These are phyloP conservation scores for Clarias gariepinus DNA, from an alignment of 2,113 vertebrate genomes.

Conservation along the genomic window DNA sequence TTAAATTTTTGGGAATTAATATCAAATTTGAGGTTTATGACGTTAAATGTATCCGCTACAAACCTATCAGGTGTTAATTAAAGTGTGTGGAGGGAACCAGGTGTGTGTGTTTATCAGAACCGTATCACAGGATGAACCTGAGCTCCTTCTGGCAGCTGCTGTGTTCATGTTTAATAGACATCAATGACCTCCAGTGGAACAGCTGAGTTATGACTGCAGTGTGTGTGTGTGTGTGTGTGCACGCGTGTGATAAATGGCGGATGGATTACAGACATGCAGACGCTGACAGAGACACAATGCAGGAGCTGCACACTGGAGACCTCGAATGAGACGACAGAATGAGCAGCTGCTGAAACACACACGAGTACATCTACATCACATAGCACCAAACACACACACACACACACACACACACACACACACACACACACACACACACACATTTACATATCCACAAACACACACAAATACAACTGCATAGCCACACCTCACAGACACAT, in stretches of 20 bases:
- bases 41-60: rapidly evolving
- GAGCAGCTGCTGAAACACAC: slow-evolving; percentile 59
- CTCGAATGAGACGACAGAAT: slow-evolving; percentile 50
- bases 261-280: slow-evolving; percentile 39
- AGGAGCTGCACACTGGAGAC: slow-evolving; percentile 41
- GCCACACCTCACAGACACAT: slow-evolving; percentile 29
- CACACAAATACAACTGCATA: not conserved
- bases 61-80: not conserved
- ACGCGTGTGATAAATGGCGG: slow-evolving; percentile 21
- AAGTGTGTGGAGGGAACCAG: not conserved
- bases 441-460: no score
- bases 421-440: slow-evolving; percentile 40
- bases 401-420: slow-evolving; percentile 1
- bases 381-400: slow-evolving; percentile 44
- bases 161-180: not conserved
- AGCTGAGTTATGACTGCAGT: not conserved
- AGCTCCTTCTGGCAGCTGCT: not conserved
- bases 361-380: no score
- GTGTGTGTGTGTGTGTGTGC: slow-evolving; percentile 20
- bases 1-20: not conserved
- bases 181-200: not conserved
- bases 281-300: slow-evolving; percentile 48
- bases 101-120: no score
- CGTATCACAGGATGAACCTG: not conserved
- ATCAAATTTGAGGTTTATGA: not conserved